Conservation (phyloP, 2,797 vertebrate genomes). For the Graptemys geographica region DNA sequence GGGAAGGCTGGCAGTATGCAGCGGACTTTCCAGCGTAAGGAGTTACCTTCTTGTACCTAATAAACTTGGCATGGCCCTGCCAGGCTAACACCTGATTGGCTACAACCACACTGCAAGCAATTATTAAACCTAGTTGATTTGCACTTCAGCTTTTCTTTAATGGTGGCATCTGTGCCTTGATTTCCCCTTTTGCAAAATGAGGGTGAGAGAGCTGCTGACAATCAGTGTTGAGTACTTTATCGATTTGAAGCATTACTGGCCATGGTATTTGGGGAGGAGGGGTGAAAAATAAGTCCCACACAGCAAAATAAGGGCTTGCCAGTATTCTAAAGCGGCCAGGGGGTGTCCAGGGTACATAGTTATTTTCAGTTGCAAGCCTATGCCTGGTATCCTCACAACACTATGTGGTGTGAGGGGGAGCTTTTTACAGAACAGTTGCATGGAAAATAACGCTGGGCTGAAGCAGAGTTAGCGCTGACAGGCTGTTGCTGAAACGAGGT, state of each 20-base stretch:
- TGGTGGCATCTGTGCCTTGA: background rate
- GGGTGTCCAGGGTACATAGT: background rate
- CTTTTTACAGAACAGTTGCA: background rate
- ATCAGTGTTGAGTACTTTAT: background rate
- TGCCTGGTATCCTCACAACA: background rate
- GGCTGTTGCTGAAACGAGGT: background rate
- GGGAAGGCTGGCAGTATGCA: constrained; percentile 97
- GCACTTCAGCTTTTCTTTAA: background rate
- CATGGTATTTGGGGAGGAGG: background rate
- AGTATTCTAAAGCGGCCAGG: background rate
- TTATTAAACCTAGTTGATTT: background rate
- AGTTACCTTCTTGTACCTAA: background rate
- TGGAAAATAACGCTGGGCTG: background rate
- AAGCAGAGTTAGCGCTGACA: background rate
- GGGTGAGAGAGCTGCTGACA: background rate
- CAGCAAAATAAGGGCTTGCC: fast-evolving
- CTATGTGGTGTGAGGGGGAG: background rate
- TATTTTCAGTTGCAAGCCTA: background rate
- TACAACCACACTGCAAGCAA: background rate
- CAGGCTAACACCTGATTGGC: background rate
- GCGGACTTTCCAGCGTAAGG: constrained; percentile 96
- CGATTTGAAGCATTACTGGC: background rate
- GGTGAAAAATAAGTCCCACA: background rate
- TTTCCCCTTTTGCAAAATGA: background rate
- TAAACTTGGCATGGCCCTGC: background rate